phyloP scores from a whole-genome alignment of 2,888 invertebrate species.

The Opisthograptis luteolata region DNA sequence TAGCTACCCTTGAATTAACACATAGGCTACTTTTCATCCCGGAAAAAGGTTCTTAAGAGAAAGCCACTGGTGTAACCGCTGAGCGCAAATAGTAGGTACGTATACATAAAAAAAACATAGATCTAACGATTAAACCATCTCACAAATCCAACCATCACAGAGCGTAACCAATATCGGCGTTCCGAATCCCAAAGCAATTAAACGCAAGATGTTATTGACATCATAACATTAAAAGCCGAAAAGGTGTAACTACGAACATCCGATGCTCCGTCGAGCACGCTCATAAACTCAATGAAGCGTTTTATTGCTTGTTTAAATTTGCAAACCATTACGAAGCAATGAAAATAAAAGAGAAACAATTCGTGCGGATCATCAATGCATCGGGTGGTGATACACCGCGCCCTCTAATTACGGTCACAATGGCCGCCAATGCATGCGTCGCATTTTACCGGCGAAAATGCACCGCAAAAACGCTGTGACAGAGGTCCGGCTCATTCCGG shows the following conservation, averaged over 20 bases:
- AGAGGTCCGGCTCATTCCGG: conserved; percentile 64
- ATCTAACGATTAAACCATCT: too few relatives aligned
- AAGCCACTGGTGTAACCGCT: too few relatives aligned
- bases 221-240: conserved; percentile 27
- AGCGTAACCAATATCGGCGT: conserved; percentile 12
- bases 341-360: conserved; percentile 13
- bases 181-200: conserved; percentile 25
- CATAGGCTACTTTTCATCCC: too few relatives aligned
- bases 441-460: conserved; percentile 63
- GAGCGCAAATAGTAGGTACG: too few relatives aligned
- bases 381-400: conserved; percentile 45
- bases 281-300: conserved; percentile 30
- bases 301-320: conserved; percentile 33
- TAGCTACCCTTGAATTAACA: too few relatives aligned
- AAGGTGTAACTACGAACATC: conserved; percentile 22
- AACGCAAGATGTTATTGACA: conserved; percentile 24
- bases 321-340: conserved; percentile 21
- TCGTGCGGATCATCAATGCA: conserved; percentile 8
- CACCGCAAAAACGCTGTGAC: conserved; percentile 64
- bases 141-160: neutral
- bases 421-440: conserved; percentile 33
- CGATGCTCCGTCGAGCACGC: conserved; percentile 5
- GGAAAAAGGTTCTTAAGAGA: too few relatives aligned
- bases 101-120: too few relatives aligned
- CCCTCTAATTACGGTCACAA: conserved; percentile 57